Base-by-base conservation (phyloP, 2,797 vertebrate species). In the Jordanella pulchra region DNA sequence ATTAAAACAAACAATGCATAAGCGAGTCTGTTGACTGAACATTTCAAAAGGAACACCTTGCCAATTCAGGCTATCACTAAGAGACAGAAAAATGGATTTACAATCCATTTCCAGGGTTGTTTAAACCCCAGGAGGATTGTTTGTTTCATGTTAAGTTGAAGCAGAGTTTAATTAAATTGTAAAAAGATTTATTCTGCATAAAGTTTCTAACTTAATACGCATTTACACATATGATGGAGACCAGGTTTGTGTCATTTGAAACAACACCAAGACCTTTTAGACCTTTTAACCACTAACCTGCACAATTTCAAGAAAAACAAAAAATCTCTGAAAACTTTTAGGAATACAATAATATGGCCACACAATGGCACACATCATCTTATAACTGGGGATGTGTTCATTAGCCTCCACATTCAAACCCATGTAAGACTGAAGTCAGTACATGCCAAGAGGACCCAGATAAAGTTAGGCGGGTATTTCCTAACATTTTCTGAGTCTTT, bases 11-110 rank as follows among this genome's bases (percentile, higher is more conserved):
- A 65, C 3, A 73, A 56, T 30, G 71, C 51, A 74, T 81, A 65
- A 87, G 80, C 76, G 80, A 76, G 92, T 89, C 92, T 83, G 89
- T 55, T 51, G 28, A 74, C 61, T 70, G 54, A 79, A 79, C 47
- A 84, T 70, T 83, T 89, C 69, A 84, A 81, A 91, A 64, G 23
- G 72, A 83, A 84, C 84, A 89, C 77, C 83, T 86, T 80, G 76
- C 77, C 72, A 76, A 66, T 75, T 80, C 53, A 78, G 77, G 84
- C 68, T 76, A 72, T 82, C 74, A 73, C 69, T 73, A 71, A 66
- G 63, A 77, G 72, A 78, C 77, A 74, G 77, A 75, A 75, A 85
- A 70, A 78, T 65, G 42, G 56, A 84, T 72, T 85, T 80, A 72
- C 55, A 73, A 30, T 72, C 61, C 58, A 25, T 28, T 77, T 71